phyloP scores from a whole-genome alignment of 2,797 vertebrate genomes.

The Siniperca obscura region DNA sequence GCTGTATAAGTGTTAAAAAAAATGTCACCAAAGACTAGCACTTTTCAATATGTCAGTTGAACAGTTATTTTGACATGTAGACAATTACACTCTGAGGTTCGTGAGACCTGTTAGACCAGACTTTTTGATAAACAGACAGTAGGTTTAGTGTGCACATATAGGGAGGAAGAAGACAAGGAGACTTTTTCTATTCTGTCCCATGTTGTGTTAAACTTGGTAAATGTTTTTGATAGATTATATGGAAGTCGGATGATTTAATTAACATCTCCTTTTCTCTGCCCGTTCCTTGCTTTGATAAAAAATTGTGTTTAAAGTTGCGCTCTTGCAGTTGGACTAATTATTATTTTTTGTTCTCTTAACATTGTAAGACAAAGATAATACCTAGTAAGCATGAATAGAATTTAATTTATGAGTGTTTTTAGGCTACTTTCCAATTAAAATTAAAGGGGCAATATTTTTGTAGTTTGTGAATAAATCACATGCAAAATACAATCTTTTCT shows the following conservation, averaged over 20 bases:
- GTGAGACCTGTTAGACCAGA: neutral
- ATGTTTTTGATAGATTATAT: slow-evolving; percentile 17
- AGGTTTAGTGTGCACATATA: neutral
- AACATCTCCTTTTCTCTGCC: slow-evolving; percentile 5
- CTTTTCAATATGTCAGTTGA: neutral
- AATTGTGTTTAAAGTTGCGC: slow-evolving; percentile 30
- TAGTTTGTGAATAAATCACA: neutral
- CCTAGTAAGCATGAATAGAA: slow-evolving; percentile 17
- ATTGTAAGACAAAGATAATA: slow-evolving; percentile 17
- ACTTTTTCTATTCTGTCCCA: neutral
- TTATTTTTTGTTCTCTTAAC: slow-evolving; percentile 23
- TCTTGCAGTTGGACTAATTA: slow-evolving; percentile 43
- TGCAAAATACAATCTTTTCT: neutral
- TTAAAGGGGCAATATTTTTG: neutral
- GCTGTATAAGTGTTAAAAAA: neutral
- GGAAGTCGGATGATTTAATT: slow-evolving; percentile 41
- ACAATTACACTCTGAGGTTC: neutral
- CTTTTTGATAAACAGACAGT: neutral
- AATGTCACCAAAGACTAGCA: neutral
- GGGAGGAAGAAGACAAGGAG: neutral
- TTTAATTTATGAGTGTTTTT: slow-evolving; percentile 3
- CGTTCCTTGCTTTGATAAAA: slow-evolving; percentile 40
- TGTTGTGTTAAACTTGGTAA: neutral
- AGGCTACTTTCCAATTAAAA: slow-evolving; percentile 8
- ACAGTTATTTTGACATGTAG: neutral